Conservation (phyloP, 2,797 vertebrate species). For the Microctenopoma steveboyesi region DNA sequence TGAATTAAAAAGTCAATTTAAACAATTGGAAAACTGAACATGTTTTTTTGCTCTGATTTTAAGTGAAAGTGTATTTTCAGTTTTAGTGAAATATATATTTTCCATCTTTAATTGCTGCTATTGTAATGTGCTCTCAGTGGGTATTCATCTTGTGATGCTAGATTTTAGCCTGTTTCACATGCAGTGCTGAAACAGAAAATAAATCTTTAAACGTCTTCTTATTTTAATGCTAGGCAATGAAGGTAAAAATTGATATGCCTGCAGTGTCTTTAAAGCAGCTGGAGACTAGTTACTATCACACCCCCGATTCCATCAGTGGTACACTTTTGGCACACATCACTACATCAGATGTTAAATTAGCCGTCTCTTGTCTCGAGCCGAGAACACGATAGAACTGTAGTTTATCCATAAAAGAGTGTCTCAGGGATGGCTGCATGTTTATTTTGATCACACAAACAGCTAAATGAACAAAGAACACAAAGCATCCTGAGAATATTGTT, state of each 20-base stretch:
- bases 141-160: neutral
- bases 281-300: conserved; percentile 36
- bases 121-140: neutral
- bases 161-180: neutral
- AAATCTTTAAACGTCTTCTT: conserved; percentile 7
- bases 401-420: conserved; percentile 48
- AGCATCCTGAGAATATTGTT: neutral
- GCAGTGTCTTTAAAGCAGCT: conserved; percentile 46
- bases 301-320: conserved; percentile 30
- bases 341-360: conserved; percentile 62
- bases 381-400: conserved; percentile 7
- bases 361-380: conserved; percentile 26
- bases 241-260: conserved; percentile 29
- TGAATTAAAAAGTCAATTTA: neutral
- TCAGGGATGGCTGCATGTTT: conserved; percentile 43
- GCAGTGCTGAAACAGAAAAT: conserved; percentile 5
- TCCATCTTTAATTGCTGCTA: neutral
- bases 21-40: neutral
- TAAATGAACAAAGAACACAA: conserved; percentile 4
- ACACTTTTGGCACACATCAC: conserved; percentile 48
- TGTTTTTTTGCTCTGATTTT: neutral
- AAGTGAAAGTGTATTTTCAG: neutral
- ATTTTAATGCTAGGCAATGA: conserved; percentile 14
- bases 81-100: neutral
- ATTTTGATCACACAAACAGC: conserved; percentile 31